phyloP scores from a whole-genome alignment of 2,113 vertebrate genomes.

The Lepisosteus oculatus region DNA sequence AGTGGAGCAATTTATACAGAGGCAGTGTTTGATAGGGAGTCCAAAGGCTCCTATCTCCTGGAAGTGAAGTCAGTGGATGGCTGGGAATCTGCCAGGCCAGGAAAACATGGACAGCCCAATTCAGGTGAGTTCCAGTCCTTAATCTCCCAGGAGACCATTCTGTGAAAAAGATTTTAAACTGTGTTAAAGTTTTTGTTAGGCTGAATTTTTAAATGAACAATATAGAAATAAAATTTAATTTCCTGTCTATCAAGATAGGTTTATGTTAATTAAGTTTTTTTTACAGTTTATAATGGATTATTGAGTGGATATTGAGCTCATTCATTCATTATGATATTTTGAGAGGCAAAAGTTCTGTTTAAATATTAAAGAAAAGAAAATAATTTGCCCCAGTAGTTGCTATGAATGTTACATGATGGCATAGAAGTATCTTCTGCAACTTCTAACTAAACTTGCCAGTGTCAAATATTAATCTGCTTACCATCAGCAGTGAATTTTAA shows the following conservation, averaged over 20 bases:
- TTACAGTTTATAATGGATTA: slow-evolving; percentile 42
- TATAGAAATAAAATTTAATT: not conserved
- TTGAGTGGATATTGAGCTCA: slow-evolving; percentile 29
- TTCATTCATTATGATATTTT: slow-evolving; percentile 36
- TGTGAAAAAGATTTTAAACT: not conserved
- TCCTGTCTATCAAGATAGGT: not conserved
- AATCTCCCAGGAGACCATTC: slow-evolving; percentile 15
- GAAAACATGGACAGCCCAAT: slow-evolving; percentile 80
- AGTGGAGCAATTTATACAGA: slow-evolving; percentile 76
- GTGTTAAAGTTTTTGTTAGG: not conserved
- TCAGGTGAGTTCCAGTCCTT: slow-evolving; percentile 65
- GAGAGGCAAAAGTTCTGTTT: slow-evolving; percentile 44
- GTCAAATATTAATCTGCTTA: not conserved
- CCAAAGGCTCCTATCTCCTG: slow-evolving; percentile 79
- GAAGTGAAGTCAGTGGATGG: slow-evolving; percentile 82
- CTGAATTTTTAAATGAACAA: not conserved
- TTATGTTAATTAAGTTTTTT: slow-evolving; percentile 31
- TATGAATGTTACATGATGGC: slow-evolving; percentile 32
- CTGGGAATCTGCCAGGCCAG: slow-evolving; percentile 79
- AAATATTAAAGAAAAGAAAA: slow-evolving; percentile 43
- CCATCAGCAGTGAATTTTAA: not conserved
- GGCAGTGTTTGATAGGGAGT: slow-evolving; percentile 81
- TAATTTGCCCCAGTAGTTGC: not conserved
- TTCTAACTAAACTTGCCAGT: not conserved
- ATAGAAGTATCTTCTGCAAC: not conserved